Conservation (phyloP, 2,888 invertebrate species). For the Stenichneumon culpator region DNA sequence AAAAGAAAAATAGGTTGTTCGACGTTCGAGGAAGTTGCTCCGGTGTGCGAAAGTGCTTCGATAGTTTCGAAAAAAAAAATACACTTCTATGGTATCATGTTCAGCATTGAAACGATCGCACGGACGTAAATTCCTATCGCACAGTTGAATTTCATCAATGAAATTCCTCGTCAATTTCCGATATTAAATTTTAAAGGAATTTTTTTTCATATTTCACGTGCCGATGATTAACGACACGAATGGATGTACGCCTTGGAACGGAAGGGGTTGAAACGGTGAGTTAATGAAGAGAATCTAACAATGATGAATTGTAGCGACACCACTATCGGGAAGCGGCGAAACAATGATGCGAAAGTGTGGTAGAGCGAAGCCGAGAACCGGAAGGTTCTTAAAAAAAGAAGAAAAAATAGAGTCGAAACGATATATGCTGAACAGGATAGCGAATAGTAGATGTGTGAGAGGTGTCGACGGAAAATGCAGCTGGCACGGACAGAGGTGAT, state of each 20-base stretch:
- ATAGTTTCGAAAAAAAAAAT: background rate
- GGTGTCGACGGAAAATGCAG: constrained; percentile 53
- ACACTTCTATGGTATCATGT: background rate
- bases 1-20: too few species aligned
- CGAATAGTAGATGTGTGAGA: constrained; percentile 17
- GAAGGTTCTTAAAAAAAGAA: constrained; percentile 13
- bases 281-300: constrained; percentile 14
- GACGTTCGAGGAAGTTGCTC: too few species aligned
- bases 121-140: background rate
- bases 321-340: constrained; percentile 32
- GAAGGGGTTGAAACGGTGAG: background rate
- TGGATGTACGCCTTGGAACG: background rate
- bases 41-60: too few species aligned
- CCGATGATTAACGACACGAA: background rate
- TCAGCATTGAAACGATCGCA: background rate
- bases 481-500: constrained; percentile 61
- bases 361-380: background rate
- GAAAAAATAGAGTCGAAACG: constrained; percentile 13
- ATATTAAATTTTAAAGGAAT: background rate
- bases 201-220: background rate
- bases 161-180: background rate
- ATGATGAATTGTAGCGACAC: constrained; percentile 2
- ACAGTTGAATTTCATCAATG: background rate
- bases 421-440: background rate
- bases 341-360: constrained; percentile 18